Evolutionary conservation across 2,888 invertebrate genomes (phyloP), one percentile per base, ranked within the genome.

Genomic region (Drosophila quinaria): DNA sequence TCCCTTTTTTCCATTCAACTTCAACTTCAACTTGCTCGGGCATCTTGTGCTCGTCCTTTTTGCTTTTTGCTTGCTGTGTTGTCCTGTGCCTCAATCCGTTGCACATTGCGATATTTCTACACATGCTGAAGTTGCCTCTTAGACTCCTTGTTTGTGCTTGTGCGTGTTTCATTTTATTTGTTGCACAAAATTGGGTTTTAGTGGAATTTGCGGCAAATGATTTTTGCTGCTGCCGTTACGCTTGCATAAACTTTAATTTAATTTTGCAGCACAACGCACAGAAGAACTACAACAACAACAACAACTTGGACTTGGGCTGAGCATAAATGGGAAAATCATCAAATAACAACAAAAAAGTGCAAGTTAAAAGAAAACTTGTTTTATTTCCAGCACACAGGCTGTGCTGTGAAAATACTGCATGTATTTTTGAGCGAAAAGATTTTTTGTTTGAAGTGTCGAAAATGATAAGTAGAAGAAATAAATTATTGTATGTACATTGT

Each of bases 201-300:
- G 87, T 86, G 89, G 80, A 88, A 86, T 78, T 88, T 89, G 85
- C 87, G 90, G 88, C 88, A 89, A 85, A 89, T 87, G 80, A 85
- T 89, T 87, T 87, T 85, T 85, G 82, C 80, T 79, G 72, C 82
- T 81, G 80, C 73, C 87, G 83, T 88, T 80, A 77, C 89, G 90
- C 85, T 88, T 86, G 87, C 85, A 90, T 86, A 86, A 90, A 82
- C 85, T 90, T 90, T 90, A 77, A 90, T 86, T 86, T 88, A 74
- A 86, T 86, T 88, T 84, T 71, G 66, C 69, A 79, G 46, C 65
- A 70, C 72, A 67, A 58, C 61, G 41, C 9, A 25, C 15, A 35
- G 19, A 63, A 11, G 29, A 25, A 25, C 22, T 22, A 22, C 22
- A 22, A 22, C 22, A 25, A 29, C 25, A 33, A 46, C 46, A 54